Evolutionary conservation across 2,888 invertebrate genomes (phyloP), one percentile per base, ranked within the genome.

Genomic region (Nysson spinosus): DNA sequence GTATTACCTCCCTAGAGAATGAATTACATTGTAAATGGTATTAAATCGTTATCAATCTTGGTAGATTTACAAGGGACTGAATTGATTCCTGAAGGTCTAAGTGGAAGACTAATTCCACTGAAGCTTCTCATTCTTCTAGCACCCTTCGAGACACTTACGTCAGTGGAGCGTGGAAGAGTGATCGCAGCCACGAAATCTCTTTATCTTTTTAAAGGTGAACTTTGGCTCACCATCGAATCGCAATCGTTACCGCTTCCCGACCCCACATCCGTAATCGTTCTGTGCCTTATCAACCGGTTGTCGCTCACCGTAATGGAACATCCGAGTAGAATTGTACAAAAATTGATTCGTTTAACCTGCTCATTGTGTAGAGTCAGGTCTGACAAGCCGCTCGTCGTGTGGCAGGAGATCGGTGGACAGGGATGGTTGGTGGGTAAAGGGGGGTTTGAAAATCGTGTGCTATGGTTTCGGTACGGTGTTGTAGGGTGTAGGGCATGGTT

Each of bases 291-390:
- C 51, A 30, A 35, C 37, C 54, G 66, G 62, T 65, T 60, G 66
- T 72, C 75, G 75, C 69, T 69, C 69, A 40, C 65, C 74, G 75
- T 76, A 80, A 83, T 81, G 77, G 74, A 82, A 83, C 81, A 80
- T 83, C 81, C 84, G 79, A 75, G 78, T 71, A 61, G 72, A 72
- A 66, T 74, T 74, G 73, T 67, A 66, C 60, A 85, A 85, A 85
- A 84, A 84, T 85, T 85, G 83, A 85, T 85, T 84, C 83, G 80
- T 79, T 85, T 81, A 84, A 85, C 78, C 82, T 79, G 76, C 78
- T 82, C 82, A 77, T 82, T 79, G 80, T 83, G 42, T 60, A 40
- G 32, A 49, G 62, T 52, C 65, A 57, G 72, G 81, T 80, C 75
- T 69, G 75, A 79, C 77, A 70, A 79, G 72, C 54, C 62, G 67